phyloP scores from a whole-genome alignment of 2,888 invertebrate species.

The Gnatocerus cornutus region DNA sequence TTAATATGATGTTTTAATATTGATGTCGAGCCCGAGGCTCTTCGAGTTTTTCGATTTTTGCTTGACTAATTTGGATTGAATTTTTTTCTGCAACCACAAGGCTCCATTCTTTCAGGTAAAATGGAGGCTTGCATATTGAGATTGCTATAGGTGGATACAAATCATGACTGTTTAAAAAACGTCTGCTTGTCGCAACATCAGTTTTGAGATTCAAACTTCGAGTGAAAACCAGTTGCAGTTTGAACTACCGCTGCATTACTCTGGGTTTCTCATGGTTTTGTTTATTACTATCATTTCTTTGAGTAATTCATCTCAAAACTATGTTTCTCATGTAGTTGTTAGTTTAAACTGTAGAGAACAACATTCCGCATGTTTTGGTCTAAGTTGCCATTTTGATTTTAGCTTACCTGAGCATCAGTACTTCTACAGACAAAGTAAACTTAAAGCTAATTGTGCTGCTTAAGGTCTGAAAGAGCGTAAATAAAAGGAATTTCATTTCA shows the following conservation, averaged over 20 bases:
- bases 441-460: constrained; percentile 35
- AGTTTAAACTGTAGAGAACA: constrained; percentile 55
- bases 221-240: background rate
- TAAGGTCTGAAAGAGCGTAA: constrained; percentile 17
- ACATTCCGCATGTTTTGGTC: constrained; percentile 64
- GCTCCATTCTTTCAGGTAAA: constrained; percentile 92
- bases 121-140: constrained; percentile 76
- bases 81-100: constrained; percentile 83
- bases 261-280: background rate
- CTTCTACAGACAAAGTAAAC: constrained; percentile 19
- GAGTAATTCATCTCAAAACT: constrained; percentile 59
- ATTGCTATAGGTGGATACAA: constrained; percentile 68
- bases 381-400: constrained; percentile 64
- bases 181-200: constrained; percentile 57
- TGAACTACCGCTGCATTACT: background rate
- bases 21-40: constrained; percentile 43
- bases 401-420: constrained; percentile 54
- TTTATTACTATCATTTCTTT: constrained; percentile 5
- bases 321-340: constrained; percentile 63
- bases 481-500: constrained; percentile 35
- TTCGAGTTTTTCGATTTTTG: constrained; percentile 42
- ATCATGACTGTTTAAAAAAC: constrained; percentile 53
- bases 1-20: constrained; percentile 39
- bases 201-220: constrained; percentile 49
- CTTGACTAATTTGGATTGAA: constrained; percentile 73